phyloP scores from a whole-genome alignment of 2,888 invertebrate species.

The Machimus atricapillus region DNA sequence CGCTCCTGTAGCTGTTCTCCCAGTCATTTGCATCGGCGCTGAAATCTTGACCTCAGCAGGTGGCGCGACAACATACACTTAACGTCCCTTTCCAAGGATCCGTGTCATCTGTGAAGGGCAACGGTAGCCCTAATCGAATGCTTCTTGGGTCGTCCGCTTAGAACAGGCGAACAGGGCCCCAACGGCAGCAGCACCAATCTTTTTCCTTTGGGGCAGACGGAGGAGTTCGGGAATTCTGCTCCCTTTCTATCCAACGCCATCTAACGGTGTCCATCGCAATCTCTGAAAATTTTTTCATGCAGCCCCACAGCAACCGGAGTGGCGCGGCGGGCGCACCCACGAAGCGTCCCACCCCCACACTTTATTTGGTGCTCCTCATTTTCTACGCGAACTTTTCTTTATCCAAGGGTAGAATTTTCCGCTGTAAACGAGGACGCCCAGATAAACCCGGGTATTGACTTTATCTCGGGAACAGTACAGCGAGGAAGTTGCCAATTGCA shows the following conservation, averaged over 20 bases:
- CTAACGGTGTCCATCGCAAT: background rate
- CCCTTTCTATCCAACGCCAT: background rate
- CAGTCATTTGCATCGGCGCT: background rate
- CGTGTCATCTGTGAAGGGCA: constrained; percentile 17
- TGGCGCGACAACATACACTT: constrained; percentile 27
- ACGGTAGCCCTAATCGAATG: background rate
- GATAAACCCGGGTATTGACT: constrained; percentile 16
- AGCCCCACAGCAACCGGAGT: background rate
- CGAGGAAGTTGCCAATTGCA: constrained; percentile 13
- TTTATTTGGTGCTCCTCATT: background rate
- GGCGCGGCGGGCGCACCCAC: too few relatives aligned
- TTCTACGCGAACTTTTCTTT: constrained; percentile 29
- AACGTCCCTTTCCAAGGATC: background rate
- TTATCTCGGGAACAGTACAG: constrained; percentile 2
- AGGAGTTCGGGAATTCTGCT: background rate
- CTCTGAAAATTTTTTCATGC: background rate
- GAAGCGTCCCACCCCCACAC: background rate
- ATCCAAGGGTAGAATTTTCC: background rate
- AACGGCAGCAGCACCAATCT: background rate
- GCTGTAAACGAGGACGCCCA: background rate
- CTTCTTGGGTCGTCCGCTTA: background rate
- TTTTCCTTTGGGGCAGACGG: background rate
- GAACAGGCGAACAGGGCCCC: background rate
- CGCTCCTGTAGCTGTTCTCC: background rate
- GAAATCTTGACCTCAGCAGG: constrained; percentile 28